Conservation (phyloP, 1,140 invertebrate species). For the Drosophila tristis region DNA sequence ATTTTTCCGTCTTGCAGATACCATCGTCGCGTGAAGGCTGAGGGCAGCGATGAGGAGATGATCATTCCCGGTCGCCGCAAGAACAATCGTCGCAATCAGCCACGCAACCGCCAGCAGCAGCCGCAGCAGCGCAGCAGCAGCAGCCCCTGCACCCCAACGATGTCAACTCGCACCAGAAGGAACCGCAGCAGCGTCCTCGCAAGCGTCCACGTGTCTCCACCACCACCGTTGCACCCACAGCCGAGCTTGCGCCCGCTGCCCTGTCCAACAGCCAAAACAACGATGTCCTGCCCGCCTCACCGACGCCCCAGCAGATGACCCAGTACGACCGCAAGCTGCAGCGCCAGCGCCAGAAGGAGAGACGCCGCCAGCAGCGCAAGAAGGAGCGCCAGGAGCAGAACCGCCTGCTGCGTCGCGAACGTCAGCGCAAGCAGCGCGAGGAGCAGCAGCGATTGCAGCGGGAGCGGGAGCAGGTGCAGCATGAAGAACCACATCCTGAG, state of each 20-base stretch:
- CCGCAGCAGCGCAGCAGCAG: conserved; percentile 1
- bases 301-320: conserved; percentile 50
- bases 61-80: conserved; percentile 60
- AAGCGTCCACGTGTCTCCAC: conserved; percentile 40
- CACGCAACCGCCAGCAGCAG: conserved; percentile 37
- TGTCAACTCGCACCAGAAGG: conserved; percentile 48
- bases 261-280: conserved; percentile 29
- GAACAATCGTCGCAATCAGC: conserved; percentile 35
- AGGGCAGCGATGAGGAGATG: conserved; percentile 75
- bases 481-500: conserved; percentile 40
- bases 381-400: conserved; percentile 54
- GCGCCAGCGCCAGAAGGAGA: conserved; percentile 68
- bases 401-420: conserved; percentile 53
- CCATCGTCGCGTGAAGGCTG: conserved; percentile 75
- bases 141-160: conserved; percentile 60
- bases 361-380: conserved; percentile 56
- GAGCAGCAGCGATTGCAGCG: conserved; percentile 40
- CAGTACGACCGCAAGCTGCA: conserved; percentile 71
- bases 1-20: conserved; percentile 39
- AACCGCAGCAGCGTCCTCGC: conserved; percentile 12
- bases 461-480: conserved; percentile 22
- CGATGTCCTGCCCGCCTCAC: conserved; percentile 35
- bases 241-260: conserved; percentile 12
- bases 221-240: conserved; percentile 26
- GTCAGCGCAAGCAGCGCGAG: conserved; percentile 38